A percentile compares a stretch with the other conserved stretches of the same genome.
These are phyloP conservation scores for Pentalonia nigronervosa DNA, from an alignment of 1,140 invertebrate species.

Conservation along the genomic window DNA sequence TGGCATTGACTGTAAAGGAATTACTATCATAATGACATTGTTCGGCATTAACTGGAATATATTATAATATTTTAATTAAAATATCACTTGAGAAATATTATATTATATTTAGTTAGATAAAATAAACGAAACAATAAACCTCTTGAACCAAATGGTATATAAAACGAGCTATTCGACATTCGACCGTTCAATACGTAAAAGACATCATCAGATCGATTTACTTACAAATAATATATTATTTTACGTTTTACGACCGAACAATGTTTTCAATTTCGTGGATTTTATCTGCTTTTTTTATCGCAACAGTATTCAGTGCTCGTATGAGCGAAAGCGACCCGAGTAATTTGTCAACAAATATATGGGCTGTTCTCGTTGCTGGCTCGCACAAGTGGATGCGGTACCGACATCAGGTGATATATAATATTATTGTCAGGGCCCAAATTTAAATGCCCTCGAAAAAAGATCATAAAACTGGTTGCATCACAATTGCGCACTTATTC, in stretches of 20 bases:
- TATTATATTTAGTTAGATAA: neutral
- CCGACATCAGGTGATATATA: constrained; percentile 68
- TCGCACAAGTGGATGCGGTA: constrained; percentile 70
- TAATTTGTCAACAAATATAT: constrained; percentile 60
- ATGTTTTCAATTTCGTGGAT: neutral
- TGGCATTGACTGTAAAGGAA: neutral
- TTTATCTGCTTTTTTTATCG: neutral
- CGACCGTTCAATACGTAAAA: neutral
- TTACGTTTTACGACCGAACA: neutral
- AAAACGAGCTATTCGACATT: neutral
- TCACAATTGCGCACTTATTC: too few relatives aligned
- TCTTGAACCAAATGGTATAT: neutral
- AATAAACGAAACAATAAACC: neutral
- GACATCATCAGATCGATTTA: neutral
- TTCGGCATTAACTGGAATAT: neutral
- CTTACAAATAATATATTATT: neutral
- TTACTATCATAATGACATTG: neutral
- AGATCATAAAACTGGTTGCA: too few relatives aligned
- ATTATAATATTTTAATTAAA: neutral
- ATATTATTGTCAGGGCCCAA: neutral
- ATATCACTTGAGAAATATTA: neutral
- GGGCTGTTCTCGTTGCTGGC: constrained; percentile 72
- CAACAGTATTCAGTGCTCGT: neutral
- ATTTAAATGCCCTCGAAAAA: too few relatives aligned
- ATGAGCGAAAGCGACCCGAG: neutral